These are phyloP conservation scores for Sparidentex hasta DNA, from an alignment of 2,797 vertebrate species.

Conservation along the genomic window DNA sequence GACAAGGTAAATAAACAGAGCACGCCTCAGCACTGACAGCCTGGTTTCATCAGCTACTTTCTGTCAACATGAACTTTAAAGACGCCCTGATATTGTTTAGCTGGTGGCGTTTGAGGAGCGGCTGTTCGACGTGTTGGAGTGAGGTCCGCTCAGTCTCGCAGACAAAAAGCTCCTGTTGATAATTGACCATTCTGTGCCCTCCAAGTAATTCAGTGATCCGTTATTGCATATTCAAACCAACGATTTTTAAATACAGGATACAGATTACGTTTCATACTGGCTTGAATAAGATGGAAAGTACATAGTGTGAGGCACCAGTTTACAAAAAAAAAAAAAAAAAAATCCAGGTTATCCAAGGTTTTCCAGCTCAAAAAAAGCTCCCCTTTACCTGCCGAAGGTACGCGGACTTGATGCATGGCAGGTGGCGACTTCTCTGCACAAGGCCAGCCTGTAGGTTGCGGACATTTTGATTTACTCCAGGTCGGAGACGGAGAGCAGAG, in stretches of 20 bases:
- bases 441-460: slow-evolving; percentile 13
- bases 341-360: slow-evolving; percentile 8
- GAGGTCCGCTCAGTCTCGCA: too few relatives aligned
- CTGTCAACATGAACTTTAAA: neutral
- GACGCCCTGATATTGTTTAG: neutral
- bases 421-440: slow-evolving; percentile 6
- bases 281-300: neutral
- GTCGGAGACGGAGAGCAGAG: slow-evolving; percentile 24
- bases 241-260: neutral
- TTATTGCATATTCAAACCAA: too few relatives aligned
- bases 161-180: too few relatives aligned
- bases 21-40: neutral
- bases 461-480: slow-evolving; percentile 13
- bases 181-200: too few relatives aligned
- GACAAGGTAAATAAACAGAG: neutral
- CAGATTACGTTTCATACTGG: neutral
- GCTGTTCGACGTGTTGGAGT: too few relatives aligned
- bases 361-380: neutral
- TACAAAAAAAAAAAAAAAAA: neutral
- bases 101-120: too few relatives aligned
- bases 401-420: neutral
- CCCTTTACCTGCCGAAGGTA: neutral
- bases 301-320: neutral
- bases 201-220: too few relatives aligned
- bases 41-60: neutral